These are phyloP conservation scores for Drosophila mimetica DNA, from an alignment of 2,888 invertebrate species.

Conservation along the genomic window DNA sequence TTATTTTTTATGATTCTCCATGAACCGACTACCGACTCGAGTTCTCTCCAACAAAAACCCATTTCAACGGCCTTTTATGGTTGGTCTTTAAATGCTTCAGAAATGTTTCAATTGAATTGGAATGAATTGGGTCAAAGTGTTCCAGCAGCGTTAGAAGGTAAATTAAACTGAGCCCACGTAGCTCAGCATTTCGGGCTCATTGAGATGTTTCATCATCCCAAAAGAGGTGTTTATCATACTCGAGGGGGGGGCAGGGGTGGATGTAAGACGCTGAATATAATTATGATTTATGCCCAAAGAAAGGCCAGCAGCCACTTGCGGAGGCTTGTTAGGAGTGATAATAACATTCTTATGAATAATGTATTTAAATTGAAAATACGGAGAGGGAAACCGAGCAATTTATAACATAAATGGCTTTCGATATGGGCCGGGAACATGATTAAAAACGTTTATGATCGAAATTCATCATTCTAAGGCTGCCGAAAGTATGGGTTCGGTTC, in stretches of 20 bases:
- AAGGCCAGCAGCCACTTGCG: constrained; percentile 35
- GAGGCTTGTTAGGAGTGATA: constrained; percentile 36
- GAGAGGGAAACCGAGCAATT: constrained; percentile 7
- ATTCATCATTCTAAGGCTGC: constrained; percentile 10
- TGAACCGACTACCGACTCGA: constrained; percentile 67
- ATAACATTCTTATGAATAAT: constrained; percentile 24
- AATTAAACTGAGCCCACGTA: constrained; percentile 49
- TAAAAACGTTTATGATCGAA: constrained; percentile 6
- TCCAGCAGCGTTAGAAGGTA: constrained; percentile 55
- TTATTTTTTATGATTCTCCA: constrained; percentile 74
- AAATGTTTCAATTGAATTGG: constrained; percentile 45
- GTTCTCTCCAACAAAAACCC: constrained; percentile 30
- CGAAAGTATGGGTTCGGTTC: constrained; percentile 3
- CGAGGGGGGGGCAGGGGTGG: constrained; percentile 9
- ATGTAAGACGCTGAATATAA: constrained; percentile 35
- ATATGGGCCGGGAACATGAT: constrained; percentile 5
- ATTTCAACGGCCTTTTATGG: constrained; percentile 50
- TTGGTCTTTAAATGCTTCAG: constrained; percentile 60
- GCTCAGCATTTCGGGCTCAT: constrained; percentile 57
- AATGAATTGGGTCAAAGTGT: constrained; percentile 72
- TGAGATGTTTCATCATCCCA: constrained; percentile 36
- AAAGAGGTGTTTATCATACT: constrained; percentile 49
- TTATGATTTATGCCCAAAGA: constrained; percentile 70
- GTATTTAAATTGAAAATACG: constrained; percentile 18
- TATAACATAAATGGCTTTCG: constrained; percentile 11